Evolutionary conservation across 2,797 vertebrate species (phyloP).

Genomic region (Prionace glauca): DNA sequence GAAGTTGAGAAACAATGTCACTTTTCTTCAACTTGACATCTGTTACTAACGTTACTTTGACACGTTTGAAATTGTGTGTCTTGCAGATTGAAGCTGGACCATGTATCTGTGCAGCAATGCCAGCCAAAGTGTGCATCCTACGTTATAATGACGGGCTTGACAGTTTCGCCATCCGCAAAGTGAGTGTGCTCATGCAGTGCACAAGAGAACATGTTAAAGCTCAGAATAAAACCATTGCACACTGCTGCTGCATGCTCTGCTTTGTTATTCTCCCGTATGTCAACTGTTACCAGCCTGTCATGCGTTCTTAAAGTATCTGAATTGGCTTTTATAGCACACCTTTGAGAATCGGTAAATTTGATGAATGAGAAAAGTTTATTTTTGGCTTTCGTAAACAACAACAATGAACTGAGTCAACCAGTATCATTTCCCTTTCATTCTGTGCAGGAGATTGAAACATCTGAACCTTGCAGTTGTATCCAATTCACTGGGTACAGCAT

Average conservation of each 20-base stretch:
- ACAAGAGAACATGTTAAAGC: background rate
- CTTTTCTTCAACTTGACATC: background rate
- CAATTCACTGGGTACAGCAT: constrained; percentile 95
- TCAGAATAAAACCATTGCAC: background rate
- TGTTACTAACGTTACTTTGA: background rate
- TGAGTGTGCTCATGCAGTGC: constrained; percentile 47
- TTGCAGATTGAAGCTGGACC: constrained; percentile 82
- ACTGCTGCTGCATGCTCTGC: background rate
- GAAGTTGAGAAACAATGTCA: no score
- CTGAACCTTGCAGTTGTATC: constrained; percentile 96
- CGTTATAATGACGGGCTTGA: constrained; percentile 90
- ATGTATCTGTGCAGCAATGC: constrained; percentile 94
- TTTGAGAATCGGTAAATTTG: background rate
- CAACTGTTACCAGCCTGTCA: background rate
- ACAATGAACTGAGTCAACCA: background rate
- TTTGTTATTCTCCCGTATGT: background rate
- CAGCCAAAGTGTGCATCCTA: constrained; percentile 86
- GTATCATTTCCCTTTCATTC: background rate
- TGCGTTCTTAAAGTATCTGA: background rate
- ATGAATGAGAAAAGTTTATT: background rate
- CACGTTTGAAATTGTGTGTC: background rate
- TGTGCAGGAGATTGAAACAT: constrained; percentile 89
- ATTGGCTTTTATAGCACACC: background rate
- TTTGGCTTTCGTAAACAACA: background rate
- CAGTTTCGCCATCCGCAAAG: constrained; percentile 97